phyloP scores from a whole-genome alignment of 2,113 vertebrate genomes.

The Turnix velox region DNA sequence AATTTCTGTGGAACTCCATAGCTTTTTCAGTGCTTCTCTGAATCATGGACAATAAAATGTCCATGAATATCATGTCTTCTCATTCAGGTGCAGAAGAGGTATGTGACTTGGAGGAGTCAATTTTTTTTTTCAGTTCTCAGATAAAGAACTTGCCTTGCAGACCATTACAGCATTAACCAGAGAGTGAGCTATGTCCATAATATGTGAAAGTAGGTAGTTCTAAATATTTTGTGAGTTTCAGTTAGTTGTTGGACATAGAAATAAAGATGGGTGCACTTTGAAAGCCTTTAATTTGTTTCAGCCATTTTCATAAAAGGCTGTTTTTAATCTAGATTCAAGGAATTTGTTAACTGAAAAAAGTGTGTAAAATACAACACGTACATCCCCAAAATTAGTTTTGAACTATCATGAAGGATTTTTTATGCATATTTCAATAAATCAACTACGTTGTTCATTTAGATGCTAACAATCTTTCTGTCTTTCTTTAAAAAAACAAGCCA shows the following conservation, averaged over 20 bases:
- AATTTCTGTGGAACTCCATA: neutral
- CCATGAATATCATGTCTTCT: neutral
- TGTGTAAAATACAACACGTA: neutral
- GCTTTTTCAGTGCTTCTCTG: neutral
- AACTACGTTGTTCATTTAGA: neutral
- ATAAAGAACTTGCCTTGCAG: neutral
- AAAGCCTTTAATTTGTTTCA: neutral
- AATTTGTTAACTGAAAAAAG: neutral
- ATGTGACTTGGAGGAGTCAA: neutral
- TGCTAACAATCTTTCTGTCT: neutral
- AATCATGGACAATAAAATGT: neutral
- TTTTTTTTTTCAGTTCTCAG: neutral
- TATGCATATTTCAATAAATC: neutral
- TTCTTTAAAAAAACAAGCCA: neutral
- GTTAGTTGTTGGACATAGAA: neutral
- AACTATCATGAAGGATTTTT: neutral
- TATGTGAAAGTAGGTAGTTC: neutral
- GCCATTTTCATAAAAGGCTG: neutral
- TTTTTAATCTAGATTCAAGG: neutral
- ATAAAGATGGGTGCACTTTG: neutral
- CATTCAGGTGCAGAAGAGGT: neutral
- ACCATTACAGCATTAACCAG: neutral
- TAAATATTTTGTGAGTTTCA: neutral
- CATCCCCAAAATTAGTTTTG: neutral
- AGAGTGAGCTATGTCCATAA: neutral